Percentiles rank a stretch among this genome's conserved stretches.
phyloP scores from a whole-genome alignment of 2,113 vertebrate species.

The Thamnaconus septentrionalis region DNA sequence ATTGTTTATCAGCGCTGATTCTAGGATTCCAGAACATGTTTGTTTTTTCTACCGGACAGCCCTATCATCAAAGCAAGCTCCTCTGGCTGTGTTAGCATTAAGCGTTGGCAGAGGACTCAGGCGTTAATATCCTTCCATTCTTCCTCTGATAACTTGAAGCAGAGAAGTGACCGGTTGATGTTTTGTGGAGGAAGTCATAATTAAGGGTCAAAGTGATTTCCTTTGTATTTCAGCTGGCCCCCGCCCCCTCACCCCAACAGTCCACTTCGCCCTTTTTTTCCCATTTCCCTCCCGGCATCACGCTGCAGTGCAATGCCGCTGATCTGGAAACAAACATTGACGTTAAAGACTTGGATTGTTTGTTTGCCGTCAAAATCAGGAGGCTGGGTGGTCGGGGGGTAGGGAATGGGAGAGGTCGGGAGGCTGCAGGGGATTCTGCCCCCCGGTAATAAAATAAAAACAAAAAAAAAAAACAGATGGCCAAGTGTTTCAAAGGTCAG shows the following conservation, averaged over 20 bases:
- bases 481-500: not conserved
- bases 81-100: too few species aligned
- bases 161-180: conserved; percentile 51
- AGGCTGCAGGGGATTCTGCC: conserved; percentile 24
- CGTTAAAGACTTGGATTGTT: conserved; percentile 59
- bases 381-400: too few species aligned
- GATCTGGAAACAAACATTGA: conserved; percentile 55
- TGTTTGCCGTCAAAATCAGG: conserved; percentile 34
- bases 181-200: conserved; percentile 71
- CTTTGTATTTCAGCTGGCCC: conserved; percentile 64
- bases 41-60: too few species aligned
- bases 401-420: not conserved
- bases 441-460: conserved; percentile 4
- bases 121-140: conserved; percentile 32
- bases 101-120: not conserved
- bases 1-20: too few species aligned
- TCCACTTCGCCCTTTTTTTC: conserved; percentile 24
- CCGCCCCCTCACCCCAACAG: not conserved
- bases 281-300: conserved; percentile 24
- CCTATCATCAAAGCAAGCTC: too few species aligned
- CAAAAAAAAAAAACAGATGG: too few species aligned
- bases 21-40: too few species aligned
- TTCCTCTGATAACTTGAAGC: conserved; percentile 45
- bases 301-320: conserved; percentile 34
- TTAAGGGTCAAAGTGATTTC: conserved; percentile 75